Conservation (phyloP, 2,797 vertebrate genomes). For the Atherinosoma microstoma region DNA sequence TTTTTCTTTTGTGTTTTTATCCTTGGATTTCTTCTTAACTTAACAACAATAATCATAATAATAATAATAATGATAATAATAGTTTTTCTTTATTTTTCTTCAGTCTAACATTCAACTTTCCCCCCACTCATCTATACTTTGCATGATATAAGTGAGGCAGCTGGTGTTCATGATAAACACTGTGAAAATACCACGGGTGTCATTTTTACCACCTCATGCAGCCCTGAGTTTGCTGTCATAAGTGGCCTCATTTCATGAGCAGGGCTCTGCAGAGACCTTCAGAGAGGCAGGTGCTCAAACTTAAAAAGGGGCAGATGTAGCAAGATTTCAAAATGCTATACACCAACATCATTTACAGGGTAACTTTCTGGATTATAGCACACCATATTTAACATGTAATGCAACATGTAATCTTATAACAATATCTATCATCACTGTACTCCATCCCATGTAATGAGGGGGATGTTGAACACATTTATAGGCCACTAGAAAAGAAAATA, state of each 20-base stretch:
- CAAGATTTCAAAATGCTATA: constrained; percentile 11
- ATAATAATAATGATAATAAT: neutral
- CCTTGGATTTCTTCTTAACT: no score
- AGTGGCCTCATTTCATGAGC: constrained; percentile 51
- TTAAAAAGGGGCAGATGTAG: constrained; percentile 1
- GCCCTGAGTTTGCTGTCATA: constrained; percentile 35
- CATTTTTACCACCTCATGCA: constrained; percentile 51
- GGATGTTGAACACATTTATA: no score
- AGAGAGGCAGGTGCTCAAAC: constrained; percentile 7
- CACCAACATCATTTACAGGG: neutral
- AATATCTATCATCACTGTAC: neutral
- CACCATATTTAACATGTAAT: neutral
- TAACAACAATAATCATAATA: neutral
- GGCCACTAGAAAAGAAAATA: no score
- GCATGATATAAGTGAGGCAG: constrained; percentile 26
- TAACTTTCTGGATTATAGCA: neutral
- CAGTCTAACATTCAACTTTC: constrained; percentile 26
- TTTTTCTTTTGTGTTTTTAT: no score
- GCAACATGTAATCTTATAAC: neutral
- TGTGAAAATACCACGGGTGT: constrained; percentile 47
- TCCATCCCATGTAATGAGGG: neutral
- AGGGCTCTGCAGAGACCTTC: constrained; percentile 1
- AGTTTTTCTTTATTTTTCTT: neutral
- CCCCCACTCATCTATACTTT: constrained; percentile 6
- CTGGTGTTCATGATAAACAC: constrained; percentile 28